Base-by-base conservation (phyloP, 2,888 invertebrate species). In the Pollenia labialis region DNA sequence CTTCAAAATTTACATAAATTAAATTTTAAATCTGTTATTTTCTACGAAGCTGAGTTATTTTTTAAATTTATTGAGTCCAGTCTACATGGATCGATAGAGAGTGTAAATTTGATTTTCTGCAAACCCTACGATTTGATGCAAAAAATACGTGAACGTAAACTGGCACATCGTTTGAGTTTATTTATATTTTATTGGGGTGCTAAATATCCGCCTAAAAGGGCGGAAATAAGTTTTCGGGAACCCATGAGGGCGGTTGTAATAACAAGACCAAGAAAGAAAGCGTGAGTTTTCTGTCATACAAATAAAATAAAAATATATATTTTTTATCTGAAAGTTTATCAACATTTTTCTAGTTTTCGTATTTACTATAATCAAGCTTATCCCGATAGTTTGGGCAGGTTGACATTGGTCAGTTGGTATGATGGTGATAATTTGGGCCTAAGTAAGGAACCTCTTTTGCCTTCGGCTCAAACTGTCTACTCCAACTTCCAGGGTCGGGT, bases 381-480 rank as follows among this genome's bases (percentile, higher is more conserved):
- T 0, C 94, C 96, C 0, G 93, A 95, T 76, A 94, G 94, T 14
- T 92, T 94, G 16, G 95, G 95, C 69, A 94, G 95, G 88, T 92
- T 97, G 56, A 93, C 94, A 2, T 92, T 96, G 89, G 95, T 96
- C 11, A 97, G 97, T 92, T 97, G 96, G 96, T 96, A 96, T 95
- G 94, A 95, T 6, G 94, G 94, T 0, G 91, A 94, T 60, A 94
- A 93, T 64, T 92, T 94, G 76, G 95, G 95, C 0, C 92, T 96
- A 12, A 96, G 96, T 91, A 95, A 95, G 88, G 95, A 95, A 0
- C 96, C 96, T 0, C 94, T 96, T 0, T 92, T 97, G 58, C 96
- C 96, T 0, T 93, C 94, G 1, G 93, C 95, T 0, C 94, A 94
- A 54, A 94, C 94, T 40, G 95, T 96, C 44, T 97, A 95, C 91